Evolutionary conservation across 2,888 invertebrate genomes (phyloP), one percentile per base, ranked within the genome.

Genomic region (Alitta virens): DNA sequence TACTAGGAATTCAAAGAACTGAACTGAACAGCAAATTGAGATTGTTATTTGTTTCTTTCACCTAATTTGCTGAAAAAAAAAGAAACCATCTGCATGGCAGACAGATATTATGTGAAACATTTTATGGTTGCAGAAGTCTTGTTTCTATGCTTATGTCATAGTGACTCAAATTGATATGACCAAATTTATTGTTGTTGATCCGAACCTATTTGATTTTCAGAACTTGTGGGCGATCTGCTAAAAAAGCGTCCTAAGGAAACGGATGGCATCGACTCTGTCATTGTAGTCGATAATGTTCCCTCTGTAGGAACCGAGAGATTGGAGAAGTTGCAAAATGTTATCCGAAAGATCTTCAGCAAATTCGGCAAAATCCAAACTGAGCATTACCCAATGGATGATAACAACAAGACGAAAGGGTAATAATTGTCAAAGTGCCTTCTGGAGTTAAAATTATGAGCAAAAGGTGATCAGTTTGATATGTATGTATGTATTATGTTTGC

Each of bases 261-360:
- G 2, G 96, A 96, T 84, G 96, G 96, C 53, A 93, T 96, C 60
- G 96, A 98, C 82, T 92, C 91, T 75, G 93, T 97, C 55, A 89
- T 99, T 69, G 92, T 99, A 14, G 92, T 99, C 12, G 98, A 98
- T 80, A 95, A 97, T 69, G 91, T 95, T 62, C 99, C 99, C 49
- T 89, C 91, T 82, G 96, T 98, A 72, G 95, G 92, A 58, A 90
- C 91, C 40, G 92, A 93, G 71, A 74, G 95, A 59, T 84, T 95
- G 69, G 94, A 94, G 64, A 97, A 97, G 83, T 86, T 99, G 51
- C 91, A 93, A 80, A 89, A 89, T 65, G 94, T 98, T 24, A 90
- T 98, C 71, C 88, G 88, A 65, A 98, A 96, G 84, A 87, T 96
- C 56, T 95, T 94, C 82, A 88, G 89, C 60, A 93, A 91, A 78